phyloP scores from a whole-genome alignment of 2,888 invertebrate species.

The Lysandra coridon region DNA sequence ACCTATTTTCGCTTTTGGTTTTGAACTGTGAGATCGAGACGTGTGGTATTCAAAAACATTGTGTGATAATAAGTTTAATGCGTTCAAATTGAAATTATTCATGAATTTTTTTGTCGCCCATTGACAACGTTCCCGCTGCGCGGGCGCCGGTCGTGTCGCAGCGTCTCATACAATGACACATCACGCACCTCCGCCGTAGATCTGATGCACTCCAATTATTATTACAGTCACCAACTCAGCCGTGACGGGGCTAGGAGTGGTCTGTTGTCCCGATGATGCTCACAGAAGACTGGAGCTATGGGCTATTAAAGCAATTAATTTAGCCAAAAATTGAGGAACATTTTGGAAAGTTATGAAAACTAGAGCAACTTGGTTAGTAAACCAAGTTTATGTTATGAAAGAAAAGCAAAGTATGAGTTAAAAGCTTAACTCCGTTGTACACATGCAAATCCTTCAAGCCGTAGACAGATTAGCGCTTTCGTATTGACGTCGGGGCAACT shows the following conservation, averaged over 20 bases:
- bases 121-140: not conserved
- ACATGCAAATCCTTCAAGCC: not conserved
- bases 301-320: not conserved
- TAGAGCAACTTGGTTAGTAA: not conserved
- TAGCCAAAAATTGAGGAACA: not conserved
- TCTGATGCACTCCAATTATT: not conserved
- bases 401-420: not conserved
- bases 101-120: not conserved
- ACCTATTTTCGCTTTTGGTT: not conserved
- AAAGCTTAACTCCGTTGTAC: not conserved
- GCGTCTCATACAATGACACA: not conserved
- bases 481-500: not conserved
- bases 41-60: constrained; percentile 34
- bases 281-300: not conserved
- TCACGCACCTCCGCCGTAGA: not conserved
- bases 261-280: not conserved
- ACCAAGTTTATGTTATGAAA: not conserved
- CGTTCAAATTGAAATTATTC: constrained; percentile 15
- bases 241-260: not conserved
- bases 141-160: not conserved
- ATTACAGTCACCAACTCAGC: not conserved
- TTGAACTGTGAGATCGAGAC: not conserved
- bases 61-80: constrained; percentile 34
- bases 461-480: not conserved
- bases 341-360: not conserved